These are phyloP conservation scores for Orycteropus afer DNA, from an alignment of 2,113 vertebrate genomes.

Conservation along the genomic window DNA sequence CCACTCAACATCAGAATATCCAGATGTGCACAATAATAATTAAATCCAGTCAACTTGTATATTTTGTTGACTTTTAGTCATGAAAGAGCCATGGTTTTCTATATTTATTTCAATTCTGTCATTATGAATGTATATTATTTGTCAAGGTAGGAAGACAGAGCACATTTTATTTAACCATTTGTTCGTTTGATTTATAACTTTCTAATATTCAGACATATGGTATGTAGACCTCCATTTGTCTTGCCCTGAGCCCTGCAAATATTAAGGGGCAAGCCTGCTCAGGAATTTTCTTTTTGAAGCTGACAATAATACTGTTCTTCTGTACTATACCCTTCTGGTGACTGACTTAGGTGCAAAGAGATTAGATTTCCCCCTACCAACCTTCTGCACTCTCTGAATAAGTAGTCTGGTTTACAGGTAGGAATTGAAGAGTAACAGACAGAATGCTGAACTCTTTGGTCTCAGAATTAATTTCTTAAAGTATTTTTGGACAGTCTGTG, in stretches of 20 bases:
- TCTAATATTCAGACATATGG: slow-evolving; percentile 5
- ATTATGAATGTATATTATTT: not conserved
- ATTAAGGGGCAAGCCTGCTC: not conserved
- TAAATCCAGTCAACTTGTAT: not conserved
- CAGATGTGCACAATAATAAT: not conserved
- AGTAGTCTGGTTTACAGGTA: not conserved
- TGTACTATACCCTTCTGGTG: not conserved
- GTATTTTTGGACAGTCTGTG: not conserved
- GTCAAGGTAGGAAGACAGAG: not conserved
- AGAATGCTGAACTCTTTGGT: not conserved
- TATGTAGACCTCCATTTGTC: not conserved
- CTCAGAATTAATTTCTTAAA: not conserved
- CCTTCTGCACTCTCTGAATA: not conserved
- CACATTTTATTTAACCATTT: not conserved
- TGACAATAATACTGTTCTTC: not conserved
- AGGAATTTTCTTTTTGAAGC: not conserved
- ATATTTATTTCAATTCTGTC: slow-evolving; percentile 9
- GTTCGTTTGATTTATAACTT: not conserved
- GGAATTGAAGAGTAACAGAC: not conserved
- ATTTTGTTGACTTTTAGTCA: not conserved
- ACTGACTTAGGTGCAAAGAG: not conserved
- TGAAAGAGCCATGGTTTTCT: not conserved
- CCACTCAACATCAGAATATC: not conserved
- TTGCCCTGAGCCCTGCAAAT: not conserved
- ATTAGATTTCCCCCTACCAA: not conserved